phyloP scores from a whole-genome alignment of 1,140 invertebrate genomes.

The Heliconius hewitsoni region DNA sequence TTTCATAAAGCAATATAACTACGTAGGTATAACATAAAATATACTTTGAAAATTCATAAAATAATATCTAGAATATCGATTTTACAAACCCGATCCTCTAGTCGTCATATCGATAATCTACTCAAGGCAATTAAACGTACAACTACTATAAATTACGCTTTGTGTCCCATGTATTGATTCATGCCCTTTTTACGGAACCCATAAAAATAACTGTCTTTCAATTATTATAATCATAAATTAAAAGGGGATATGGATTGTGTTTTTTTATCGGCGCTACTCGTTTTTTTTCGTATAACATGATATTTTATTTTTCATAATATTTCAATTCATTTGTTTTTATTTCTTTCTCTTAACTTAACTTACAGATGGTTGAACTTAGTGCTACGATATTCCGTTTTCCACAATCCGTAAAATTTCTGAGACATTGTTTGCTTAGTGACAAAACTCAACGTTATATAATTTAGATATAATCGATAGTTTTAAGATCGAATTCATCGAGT shows the following conservation, averaged over 20 bases:
- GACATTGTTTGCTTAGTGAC: too few relatives aligned
- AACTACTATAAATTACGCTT: constrained; percentile 66
- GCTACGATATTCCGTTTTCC: too few relatives aligned
- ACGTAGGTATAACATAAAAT: not conserved
- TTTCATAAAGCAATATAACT: too few relatives aligned
- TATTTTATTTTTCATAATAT: too few relatives aligned
- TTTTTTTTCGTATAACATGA: not conserved
- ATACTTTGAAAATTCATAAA: not conserved
- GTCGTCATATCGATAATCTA: constrained; percentile 22
- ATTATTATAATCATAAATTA: constrained; percentile 70
- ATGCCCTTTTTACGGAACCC: constrained; percentile 67
- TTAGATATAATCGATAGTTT: too few relatives aligned
- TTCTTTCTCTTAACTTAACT: too few relatives aligned
- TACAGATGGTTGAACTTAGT: too few relatives aligned
- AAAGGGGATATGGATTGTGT: constrained; percentile 33
- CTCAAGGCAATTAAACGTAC: constrained; percentile 56
- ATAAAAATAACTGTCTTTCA: constrained; percentile 73
- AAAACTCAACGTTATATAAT: too few relatives aligned
- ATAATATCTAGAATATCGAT: not conserved
- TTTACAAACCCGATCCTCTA: constrained; percentile 17
- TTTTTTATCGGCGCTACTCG: not conserved
- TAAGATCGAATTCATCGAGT: too few relatives aligned
- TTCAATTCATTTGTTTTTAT: too few relatives aligned
- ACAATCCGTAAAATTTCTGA: too few relatives aligned
- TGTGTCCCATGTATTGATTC: constrained; percentile 65